phyloP scores from a whole-genome alignment of 2,888 invertebrate species.

The Coleophora flavipennella region DNA sequence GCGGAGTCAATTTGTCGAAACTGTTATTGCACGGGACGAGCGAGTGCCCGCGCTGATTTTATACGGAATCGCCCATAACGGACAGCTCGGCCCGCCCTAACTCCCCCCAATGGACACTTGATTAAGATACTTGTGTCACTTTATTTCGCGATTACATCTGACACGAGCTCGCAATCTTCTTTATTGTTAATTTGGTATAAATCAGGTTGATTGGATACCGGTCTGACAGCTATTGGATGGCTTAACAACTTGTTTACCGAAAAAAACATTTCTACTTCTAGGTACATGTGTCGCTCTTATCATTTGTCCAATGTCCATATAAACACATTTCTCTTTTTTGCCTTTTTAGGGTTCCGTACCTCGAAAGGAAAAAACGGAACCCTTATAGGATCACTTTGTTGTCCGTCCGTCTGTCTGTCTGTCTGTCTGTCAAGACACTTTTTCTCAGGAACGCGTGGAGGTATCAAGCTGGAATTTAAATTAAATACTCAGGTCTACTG shows the following conservation, averaged over 20 bases:
- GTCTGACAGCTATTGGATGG: not conserved
- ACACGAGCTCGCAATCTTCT: conserved; percentile 51
- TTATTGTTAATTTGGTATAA: conserved; percentile 52
- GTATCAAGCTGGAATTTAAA: no score
- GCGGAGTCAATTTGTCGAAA: conserved; percentile 64
- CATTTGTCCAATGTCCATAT: no score
- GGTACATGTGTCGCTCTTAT: no score
- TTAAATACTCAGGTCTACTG: no score
- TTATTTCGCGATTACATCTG: conserved; percentile 64
- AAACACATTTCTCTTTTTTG: no score
- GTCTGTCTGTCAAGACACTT: no score
- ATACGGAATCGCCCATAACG: conserved; percentile 56
- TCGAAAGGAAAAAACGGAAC: no score
- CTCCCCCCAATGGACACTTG: conserved; percentile 62
- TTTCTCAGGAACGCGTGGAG: no score
- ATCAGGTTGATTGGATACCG: conserved; percentile 30
- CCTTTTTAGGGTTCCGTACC: no score
- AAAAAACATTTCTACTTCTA: no score
- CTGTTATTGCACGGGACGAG: conserved; percentile 54
- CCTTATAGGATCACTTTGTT: no score
- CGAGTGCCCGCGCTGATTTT: conserved; percentile 39
- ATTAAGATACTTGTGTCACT: conserved; percentile 68
- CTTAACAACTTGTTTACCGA: not conserved
- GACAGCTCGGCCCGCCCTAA: conserved; percentile 50
- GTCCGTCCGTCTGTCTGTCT: no score